phyloP scores from a whole-genome alignment of 2,113 vertebrate species.

The Glaucomys volans region DNA sequence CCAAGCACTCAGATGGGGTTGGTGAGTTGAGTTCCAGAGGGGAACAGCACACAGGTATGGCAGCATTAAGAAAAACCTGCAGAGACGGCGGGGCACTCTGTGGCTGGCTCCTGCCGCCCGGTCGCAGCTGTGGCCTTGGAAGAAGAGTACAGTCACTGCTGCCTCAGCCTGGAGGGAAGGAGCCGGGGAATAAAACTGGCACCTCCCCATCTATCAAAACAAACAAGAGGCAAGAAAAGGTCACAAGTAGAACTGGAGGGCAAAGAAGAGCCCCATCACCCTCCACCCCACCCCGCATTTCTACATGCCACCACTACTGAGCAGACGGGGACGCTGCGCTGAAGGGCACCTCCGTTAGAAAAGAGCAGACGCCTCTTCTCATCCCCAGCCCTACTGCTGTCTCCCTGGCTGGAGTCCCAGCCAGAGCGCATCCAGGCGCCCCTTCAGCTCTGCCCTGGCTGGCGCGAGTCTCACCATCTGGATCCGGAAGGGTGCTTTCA shows the following conservation, averaged over 20 bases:
- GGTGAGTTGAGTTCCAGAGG: background rate
- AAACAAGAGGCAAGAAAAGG: background rate
- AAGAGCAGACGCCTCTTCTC: background rate
- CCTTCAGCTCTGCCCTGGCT: conserved; percentile 48
- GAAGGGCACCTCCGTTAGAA: conserved; percentile 66
- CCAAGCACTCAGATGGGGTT: background rate
- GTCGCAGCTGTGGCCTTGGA: conserved; percentile 6
- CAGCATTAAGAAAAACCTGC: background rate
- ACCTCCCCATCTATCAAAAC: background rate
- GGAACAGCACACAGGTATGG: background rate
- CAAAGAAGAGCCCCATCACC: background rate
- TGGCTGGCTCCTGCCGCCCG: background rate
- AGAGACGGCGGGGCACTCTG: background rate
- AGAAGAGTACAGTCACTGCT: background rate
- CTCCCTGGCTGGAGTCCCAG: conserved; percentile 69
- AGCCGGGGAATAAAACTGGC: background rate
- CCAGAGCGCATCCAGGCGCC: conserved; percentile 32
- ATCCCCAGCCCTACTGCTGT: conserved; percentile 27
- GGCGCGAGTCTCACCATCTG: conserved; percentile 54
- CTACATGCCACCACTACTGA: background rate
- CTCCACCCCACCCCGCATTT: background rate
- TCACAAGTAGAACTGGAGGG: background rate
- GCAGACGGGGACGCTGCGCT: background rate
- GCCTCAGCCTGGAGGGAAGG: background rate
- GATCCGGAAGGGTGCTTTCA: conserved; percentile 50